Percentiles rank a stretch among this genome's conserved stretches.
Evolutionary conservation across 2,797 vertebrate genomes (phyloP).

Genomic region (Leptoclinus maculatus): DNA sequence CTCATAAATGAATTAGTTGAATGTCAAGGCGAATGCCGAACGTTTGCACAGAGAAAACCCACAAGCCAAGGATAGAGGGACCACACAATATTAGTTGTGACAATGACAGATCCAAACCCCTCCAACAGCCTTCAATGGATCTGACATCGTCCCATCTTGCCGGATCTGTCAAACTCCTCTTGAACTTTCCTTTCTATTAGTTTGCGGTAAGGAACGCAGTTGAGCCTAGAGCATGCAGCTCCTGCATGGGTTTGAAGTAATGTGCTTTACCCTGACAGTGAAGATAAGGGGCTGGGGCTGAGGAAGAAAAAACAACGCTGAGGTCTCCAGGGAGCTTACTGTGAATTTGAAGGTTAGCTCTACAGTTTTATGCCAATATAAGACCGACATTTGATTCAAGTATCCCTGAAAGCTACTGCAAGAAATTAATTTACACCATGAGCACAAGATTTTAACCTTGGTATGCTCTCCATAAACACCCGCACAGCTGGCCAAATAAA

Average conservation of each 20-base stretch:
- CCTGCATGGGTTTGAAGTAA: constrained; percentile 74
- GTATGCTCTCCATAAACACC: constrained; percentile 57
- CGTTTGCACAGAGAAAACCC: constrained; percentile 38
- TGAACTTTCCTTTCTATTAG: constrained; percentile 69
- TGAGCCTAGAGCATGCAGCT: constrained; percentile 61
- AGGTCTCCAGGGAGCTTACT: constrained; percentile 59
- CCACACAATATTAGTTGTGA: constrained; percentile 69
- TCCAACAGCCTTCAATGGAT: constrained; percentile 64
- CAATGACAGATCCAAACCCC: constrained; percentile 70
- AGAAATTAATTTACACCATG: constrained; percentile 63
- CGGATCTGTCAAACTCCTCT: constrained; percentile 70
- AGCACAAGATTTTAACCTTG: constrained; percentile 66
- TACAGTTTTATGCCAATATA: constrained; percentile 59
- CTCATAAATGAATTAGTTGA: constrained; percentile 51
- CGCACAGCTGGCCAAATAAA: constrained; percentile 54
- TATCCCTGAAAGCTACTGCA: constrained; percentile 54
- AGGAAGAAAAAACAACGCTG: constrained; percentile 37
- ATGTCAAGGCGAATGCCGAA: constrained; percentile 48
- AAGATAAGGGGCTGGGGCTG: constrained; percentile 67
- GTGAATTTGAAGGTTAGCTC: constrained; percentile 70
- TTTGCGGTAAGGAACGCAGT: constrained; percentile 57
- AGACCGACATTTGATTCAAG: constrained; percentile 57
- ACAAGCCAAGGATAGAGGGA: constrained; percentile 48
- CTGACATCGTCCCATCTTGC: constrained; percentile 72
- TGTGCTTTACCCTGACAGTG: constrained; percentile 77